Base-by-base conservation (phyloP, 1,140 invertebrate genomes). In the Drosophila nikananu region DNA sequence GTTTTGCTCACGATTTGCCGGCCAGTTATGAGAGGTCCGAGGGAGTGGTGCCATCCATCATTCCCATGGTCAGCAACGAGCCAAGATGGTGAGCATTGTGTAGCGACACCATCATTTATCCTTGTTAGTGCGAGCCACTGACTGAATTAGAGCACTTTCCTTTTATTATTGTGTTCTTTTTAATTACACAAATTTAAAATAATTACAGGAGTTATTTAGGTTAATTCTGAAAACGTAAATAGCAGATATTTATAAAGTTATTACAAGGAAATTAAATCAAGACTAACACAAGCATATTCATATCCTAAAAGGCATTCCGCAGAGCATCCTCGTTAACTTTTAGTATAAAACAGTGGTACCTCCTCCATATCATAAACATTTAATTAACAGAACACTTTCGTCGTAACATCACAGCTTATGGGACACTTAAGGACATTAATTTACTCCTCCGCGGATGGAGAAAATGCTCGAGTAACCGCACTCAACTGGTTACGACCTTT, bases 391-490 rank as follows among this genome's bases (percentile, higher is more conserved):
- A 41, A 46, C 48, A 68, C 67, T 55, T 42, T 37, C 21, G 23
- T 42, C 25, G 44, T 46, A 68, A 68, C 49, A 68, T 68, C 32
- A 23, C 49, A n/a, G 67, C 63, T 71, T 71, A 71, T 71, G 63
- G 15, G 63, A 39, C 27, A 32, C 67, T 71, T 54, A 30, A 21
- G 21, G 21, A 39, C 49, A 68, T 68, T 71, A n/a, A 67, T 71
- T 54, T 52, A 23, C 63, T 71, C 13, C 19, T 19, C 0, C n/a
- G 9, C 27, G 25, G 21, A 46, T 70, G 13, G 27, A 25, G 46
- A 25, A 64, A 39, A 41, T 42, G 21, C 25, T 41, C n/a, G 6
- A 49, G 61, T 8, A 39, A 35, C 25, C 48, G 13, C 39, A 54
- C 39, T 44, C 15, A 67, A 57, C 19, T 55, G 37, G 27, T 71